phyloP scores from a whole-genome alignment of 2,797 vertebrate genomes.

The Sebastes miniatus region DNA sequence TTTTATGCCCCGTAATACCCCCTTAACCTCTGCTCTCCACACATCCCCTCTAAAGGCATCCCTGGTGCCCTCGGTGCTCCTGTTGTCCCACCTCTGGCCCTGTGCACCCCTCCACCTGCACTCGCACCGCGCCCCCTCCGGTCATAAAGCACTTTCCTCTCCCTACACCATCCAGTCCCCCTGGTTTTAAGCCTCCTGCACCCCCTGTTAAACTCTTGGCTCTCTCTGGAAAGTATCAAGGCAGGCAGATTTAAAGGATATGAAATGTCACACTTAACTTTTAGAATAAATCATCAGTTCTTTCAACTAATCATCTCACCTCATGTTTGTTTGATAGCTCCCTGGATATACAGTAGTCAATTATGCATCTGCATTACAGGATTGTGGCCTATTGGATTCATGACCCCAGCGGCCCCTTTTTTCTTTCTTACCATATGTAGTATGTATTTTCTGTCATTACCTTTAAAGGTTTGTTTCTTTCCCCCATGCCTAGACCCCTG shows the following conservation, averaged over 20 bases:
- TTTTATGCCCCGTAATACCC: conserved; percentile 75
- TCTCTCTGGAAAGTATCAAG: conserved; percentile 67
- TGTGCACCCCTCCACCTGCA: conserved; percentile 52
- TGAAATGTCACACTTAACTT: conserved; percentile 56
- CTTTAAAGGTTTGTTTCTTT: conserved; percentile 33
- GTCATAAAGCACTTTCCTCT: conserved; percentile 58
- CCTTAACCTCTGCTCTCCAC: conserved; percentile 65
- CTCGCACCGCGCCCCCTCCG: conserved; percentile 51
- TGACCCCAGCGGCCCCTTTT: neutral
- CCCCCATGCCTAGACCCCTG: conserved; percentile 80
- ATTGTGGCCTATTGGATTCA: neutral
- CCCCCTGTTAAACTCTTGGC: conserved; percentile 54
- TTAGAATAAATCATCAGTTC: conserved; percentile 53
- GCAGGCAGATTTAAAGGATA: conserved; percentile 54
- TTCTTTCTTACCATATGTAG: conserved; percentile 10
- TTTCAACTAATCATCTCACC: conserved; percentile 48
- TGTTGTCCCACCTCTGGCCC: conserved; percentile 64
- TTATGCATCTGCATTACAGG: conserved; percentile 26
- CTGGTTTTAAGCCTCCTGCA: conserved; percentile 41
- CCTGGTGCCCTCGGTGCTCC: conserved; percentile 45
- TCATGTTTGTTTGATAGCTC: conserved; percentile 44
- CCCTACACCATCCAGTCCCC: conserved; percentile 25
- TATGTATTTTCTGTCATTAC: neutral
- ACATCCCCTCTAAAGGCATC: conserved; percentile 62
- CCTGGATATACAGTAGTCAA: conserved; percentile 38